Conservation (phyloP, 2,888 invertebrate genomes). For the Noctua fimbriata region DNA sequence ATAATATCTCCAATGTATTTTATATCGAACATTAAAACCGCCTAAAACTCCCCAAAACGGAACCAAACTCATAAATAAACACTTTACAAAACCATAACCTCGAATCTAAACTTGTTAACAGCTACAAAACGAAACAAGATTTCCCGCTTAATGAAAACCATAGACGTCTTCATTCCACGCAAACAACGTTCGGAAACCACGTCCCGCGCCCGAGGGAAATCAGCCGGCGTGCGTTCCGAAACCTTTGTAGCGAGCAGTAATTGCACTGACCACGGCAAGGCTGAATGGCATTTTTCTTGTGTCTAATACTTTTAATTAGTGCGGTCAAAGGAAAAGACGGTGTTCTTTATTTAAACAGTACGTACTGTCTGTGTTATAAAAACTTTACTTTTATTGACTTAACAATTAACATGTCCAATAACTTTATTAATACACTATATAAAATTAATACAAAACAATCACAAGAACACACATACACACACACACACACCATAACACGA, state of each 20-base stretch:
- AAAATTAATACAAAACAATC: too few species aligned
- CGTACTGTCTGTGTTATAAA: neutral
- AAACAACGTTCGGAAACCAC: slow-evolving; percentile 62
- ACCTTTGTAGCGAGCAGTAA: slow-evolving; percentile 63
- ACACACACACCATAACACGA: too few species aligned
- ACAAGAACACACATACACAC: too few species aligned
- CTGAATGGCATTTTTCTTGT: slow-evolving; percentile 61
- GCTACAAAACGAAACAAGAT: slow-evolving; percentile 62
- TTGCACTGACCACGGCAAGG: slow-evolving; percentile 65
- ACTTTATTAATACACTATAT: neutral
- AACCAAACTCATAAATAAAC: slow-evolving; percentile 41
- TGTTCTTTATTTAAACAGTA: slow-evolving; percentile 4
- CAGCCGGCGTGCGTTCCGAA: slow-evolving; percentile 60
- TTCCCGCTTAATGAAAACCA: slow-evolving; percentile 64
- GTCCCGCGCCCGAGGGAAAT: slow-evolving; percentile 66
- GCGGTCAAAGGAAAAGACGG: slow-evolving; percentile 25
- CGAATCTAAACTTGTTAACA: slow-evolving; percentile 46
- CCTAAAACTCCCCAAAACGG: slow-evolving; percentile 9
- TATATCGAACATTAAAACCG: slow-evolving; percentile 5
- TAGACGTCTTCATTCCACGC: slow-evolving; percentile 64
- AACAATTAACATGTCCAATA: neutral
- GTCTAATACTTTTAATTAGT: slow-evolving; percentile 62
- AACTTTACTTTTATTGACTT: neutral
- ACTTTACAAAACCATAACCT: slow-evolving; percentile 47
- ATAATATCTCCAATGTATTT: neutral